These are phyloP conservation scores for Rhabdophis nuchalis DNA, from an alignment of 2,797 vertebrate species.

Conservation along the genomic window DNA sequence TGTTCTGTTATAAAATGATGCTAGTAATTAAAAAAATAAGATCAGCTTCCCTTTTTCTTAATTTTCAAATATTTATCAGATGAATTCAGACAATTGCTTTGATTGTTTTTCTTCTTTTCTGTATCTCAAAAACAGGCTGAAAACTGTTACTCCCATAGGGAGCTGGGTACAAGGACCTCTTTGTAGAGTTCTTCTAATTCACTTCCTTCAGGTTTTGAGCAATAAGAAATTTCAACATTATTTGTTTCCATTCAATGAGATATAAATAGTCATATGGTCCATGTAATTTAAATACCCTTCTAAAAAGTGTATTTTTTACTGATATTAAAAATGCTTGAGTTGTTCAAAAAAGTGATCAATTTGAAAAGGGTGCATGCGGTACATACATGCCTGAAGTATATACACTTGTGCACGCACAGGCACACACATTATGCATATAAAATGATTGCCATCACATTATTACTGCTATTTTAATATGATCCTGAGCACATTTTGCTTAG, in stretches of 20 bases:
- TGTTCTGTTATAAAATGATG: slow-evolving; percentile 26
- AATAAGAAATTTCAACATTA: slow-evolving; percentile 28
- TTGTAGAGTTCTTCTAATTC: slow-evolving; percentile 33
- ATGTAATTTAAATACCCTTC: background rate
- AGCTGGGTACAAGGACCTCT: slow-evolving; percentile 30
- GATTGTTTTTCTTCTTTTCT: slow-evolving; percentile 22
- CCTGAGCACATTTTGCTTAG: slow-evolving; percentile 49
- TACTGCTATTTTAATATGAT: slow-evolving; percentile 60
- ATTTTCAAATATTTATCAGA: slow-evolving; percentile 31
- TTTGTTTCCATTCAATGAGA: slow-evolving; percentile 49
- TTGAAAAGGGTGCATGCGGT: slow-evolving; percentile 43
- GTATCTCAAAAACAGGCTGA: slow-evolving; percentile 32
- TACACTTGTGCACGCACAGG: slow-evolving; percentile 22
- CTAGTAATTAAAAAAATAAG: slow-evolving; percentile 9
- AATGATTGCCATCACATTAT: slow-evolving; percentile 79
- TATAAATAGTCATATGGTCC: slow-evolving; percentile 53
- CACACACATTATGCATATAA: slow-evolving; percentile 65
- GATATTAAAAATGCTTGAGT: slow-evolving; percentile 8
- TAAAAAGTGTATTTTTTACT: slow-evolving; percentile 31
- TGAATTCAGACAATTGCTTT: slow-evolving; percentile 27
- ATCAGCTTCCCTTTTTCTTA: slow-evolving; percentile 28
- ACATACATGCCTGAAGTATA: slow-evolving; percentile 52
- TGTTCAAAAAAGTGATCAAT: slow-evolving; percentile 48
- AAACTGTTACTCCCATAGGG: slow-evolving; percentile 24
- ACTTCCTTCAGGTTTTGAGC: slow-evolving; percentile 45